phyloP scores from a whole-genome alignment of 2,797 vertebrate genomes.

The Perodicticus potto region DNA sequence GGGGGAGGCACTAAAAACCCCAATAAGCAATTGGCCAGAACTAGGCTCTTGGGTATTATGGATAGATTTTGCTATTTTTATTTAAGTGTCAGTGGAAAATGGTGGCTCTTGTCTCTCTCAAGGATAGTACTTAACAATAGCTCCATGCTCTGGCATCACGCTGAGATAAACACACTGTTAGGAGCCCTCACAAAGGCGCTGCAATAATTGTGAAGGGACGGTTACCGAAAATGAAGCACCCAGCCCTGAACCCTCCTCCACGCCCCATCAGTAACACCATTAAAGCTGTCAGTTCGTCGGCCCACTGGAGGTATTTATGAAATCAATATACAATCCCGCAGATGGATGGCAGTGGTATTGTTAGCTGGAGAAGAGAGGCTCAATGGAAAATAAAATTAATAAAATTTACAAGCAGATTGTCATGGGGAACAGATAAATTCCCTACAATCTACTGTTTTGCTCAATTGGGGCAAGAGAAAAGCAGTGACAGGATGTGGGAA shows the following conservation, averaged over 20 bases:
- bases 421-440: slow-evolving; percentile 83
- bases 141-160: slow-evolving; percentile 58
- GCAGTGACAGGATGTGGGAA: not conserved
- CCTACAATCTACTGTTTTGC: slow-evolving; percentile 72
- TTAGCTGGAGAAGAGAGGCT: slow-evolving; percentile 86
- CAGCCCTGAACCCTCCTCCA: slow-evolving; percentile 69
- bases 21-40: slow-evolving; percentile 13
- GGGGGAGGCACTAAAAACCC: not conserved
- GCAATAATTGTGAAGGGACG: slow-evolving; percentile 67
- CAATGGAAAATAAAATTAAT: slow-evolving; percentile 91
- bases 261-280: slow-evolving; percentile 71
- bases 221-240: slow-evolving; percentile 67
- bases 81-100: slow-evolving; percentile 56
- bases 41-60: not conserved
- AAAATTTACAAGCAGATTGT: slow-evolving; percentile 89
- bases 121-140: slow-evolving; percentile 40
- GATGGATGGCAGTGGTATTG: slow-evolving; percentile 87
- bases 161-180: slow-evolving; percentile 62
- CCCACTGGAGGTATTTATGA: slow-evolving; percentile 90
- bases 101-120: slow-evolving; percentile 57
- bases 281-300: slow-evolving; percentile 88
- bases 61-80: slow-evolving; percentile 76
- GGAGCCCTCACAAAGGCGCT: slow-evolving; percentile 48
- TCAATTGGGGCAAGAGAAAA: slow-evolving; percentile 17
- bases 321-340: slow-evolving; percentile 87